phyloP scores from a whole-genome alignment of 1,140 invertebrate genomes.

The Popillia japonica region DNA sequence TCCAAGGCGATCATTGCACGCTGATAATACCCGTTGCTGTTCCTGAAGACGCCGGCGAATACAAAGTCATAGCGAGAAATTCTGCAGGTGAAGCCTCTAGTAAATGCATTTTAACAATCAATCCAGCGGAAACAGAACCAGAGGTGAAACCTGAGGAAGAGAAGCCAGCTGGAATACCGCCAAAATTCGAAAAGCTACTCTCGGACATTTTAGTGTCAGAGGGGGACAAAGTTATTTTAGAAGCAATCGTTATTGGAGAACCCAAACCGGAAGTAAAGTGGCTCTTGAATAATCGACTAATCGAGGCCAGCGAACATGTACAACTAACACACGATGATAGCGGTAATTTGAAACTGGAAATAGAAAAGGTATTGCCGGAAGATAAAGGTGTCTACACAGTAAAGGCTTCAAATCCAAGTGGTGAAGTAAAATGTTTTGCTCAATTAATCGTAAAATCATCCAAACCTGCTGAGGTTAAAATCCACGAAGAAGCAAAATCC shows the following conservation, averaged over 20 bases:
- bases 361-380: constrained; percentile 66
- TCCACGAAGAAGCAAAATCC: constrained; percentile 67
- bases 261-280: constrained; percentile 76
- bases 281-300: constrained; percentile 75
- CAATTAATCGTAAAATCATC: constrained; percentile 76
- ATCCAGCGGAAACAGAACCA: constrained; percentile 54
- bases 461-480: constrained; percentile 59
- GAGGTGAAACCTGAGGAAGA: constrained; percentile 56
- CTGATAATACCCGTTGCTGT: constrained; percentile 79
- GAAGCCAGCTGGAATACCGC: constrained; percentile 61
- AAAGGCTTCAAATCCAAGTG: constrained; percentile 74
- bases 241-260: constrained; percentile 75
- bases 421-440: constrained; percentile 84
- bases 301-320: constrained; percentile 65
- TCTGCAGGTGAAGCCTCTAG: constrained; percentile 81
- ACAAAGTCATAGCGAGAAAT: constrained; percentile 84
- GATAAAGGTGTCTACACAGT: constrained; percentile 82
- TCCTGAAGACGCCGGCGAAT: constrained; percentile 79
- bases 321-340: constrained; percentile 62
- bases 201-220: constrained; percentile 72
- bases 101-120: constrained; percentile 70
- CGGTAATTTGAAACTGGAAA: constrained; percentile 68
- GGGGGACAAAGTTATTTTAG: constrained; percentile 76
- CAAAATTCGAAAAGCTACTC: constrained; percentile 76
- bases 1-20: constrained; percentile 83